These are phyloP conservation scores for Andricus quercusramuli DNA, from an alignment of 2,888 invertebrate species.

Conservation along the genomic window DNA sequence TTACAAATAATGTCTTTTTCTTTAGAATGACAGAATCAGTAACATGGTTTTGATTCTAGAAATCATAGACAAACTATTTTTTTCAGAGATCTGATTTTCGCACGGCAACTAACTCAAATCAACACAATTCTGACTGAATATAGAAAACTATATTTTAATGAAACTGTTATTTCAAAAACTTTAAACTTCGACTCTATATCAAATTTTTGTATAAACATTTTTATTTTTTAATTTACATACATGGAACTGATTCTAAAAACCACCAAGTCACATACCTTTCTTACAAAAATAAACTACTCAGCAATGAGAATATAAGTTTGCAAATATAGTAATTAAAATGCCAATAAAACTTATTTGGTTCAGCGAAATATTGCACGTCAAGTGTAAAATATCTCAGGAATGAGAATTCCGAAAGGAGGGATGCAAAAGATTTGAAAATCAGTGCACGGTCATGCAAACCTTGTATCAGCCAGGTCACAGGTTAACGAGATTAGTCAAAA, in stretches of 20 bases:
- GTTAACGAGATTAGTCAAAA: conserved; percentile 60
- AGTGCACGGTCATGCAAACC: neutral
- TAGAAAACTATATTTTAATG: too few relatives aligned
- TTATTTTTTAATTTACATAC: neutral
- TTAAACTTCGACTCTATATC: too few relatives aligned
- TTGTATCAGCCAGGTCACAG: conserved; percentile 50
- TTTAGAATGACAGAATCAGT: too few relatives aligned
- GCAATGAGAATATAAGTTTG: neutral
- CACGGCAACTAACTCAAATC: too few relatives aligned
- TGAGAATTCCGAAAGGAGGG: neutral
- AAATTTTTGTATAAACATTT: too few relatives aligned
- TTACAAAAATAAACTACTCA: neutral
- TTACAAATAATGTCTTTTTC: too few relatives aligned
- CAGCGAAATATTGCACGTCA: neutral
- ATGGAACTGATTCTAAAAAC: neutral
- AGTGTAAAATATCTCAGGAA: neutral
- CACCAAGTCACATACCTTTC: conserved; percentile 1
- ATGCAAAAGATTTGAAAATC: conserved; percentile 22
- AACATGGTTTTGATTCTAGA: too few relatives aligned
- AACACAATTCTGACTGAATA: too few relatives aligned
- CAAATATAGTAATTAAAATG: neutral
- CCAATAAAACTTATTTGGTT: neutral
- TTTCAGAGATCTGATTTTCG: too few relatives aligned
- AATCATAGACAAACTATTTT: too few relatives aligned
- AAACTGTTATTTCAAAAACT: too few relatives aligned